Evolutionary conservation across 2,113 vertebrate genomes (phyloP).

Genomic region (Onychostoma macrolepis): DNA sequence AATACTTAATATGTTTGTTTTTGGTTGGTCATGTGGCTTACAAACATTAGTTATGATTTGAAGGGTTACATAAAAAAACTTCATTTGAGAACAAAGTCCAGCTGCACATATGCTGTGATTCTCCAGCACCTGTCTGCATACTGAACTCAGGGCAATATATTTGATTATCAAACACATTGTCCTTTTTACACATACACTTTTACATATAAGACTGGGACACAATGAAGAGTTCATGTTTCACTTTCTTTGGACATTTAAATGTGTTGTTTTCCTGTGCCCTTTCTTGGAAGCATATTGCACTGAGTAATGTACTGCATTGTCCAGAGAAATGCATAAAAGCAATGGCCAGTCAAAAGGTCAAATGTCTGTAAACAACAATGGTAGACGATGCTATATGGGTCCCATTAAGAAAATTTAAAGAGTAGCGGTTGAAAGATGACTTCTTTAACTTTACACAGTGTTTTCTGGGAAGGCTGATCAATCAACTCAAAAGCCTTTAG

Average conservation of each 20-base stretch:
- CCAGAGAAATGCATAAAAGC: neutral
- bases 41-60: conserved; percentile 2
- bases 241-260: conserved; percentile 17
- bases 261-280: conserved; percentile 46
- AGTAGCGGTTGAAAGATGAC: neutral
- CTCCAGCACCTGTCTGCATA: conserved; percentile 32
- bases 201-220: conserved; percentile 33
- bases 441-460: neutral
- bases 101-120: conserved; percentile 34
- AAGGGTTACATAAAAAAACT: conserved; percentile 10
- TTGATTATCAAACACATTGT: conserved; percentile 52
- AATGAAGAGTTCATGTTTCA: conserved; percentile 16
- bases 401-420: conserved; percentile 29
- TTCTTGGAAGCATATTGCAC: conserved; percentile 58
- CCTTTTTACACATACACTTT: conserved; percentile 20
- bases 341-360: conserved; percentile 9
- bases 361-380: conserved; percentile 25
- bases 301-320: conserved; percentile 9
- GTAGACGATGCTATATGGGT: conserved; percentile 36
- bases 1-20: conserved; percentile 22
- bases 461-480: conserved; percentile 25
- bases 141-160: conserved; percentile 29
- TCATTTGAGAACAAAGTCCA: conserved; percentile 10
- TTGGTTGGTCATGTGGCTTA: conserved; percentile 18
- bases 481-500: conserved; percentile 1